These are phyloP conservation scores for Orthosia cruda DNA, from an alignment of 2,888 invertebrate species.

Conservation along the genomic window DNA sequence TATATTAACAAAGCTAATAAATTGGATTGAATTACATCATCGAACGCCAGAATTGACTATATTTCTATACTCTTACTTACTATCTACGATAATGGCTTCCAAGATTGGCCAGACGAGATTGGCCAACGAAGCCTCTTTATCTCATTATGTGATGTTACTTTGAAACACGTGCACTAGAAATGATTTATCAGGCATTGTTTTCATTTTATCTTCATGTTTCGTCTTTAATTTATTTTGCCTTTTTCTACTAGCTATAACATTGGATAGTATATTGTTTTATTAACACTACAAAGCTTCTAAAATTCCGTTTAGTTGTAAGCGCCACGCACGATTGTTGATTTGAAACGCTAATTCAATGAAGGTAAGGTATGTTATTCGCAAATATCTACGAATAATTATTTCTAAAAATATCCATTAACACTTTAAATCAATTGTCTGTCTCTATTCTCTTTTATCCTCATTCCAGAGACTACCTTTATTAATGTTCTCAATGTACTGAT, in stretches of 20 bases:
- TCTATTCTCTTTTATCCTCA: neutral
- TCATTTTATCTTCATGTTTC: constrained; percentile 26
- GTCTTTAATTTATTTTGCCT: neutral
- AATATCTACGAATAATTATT: neutral
- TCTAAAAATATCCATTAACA: neutral
- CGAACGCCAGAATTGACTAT: constrained; percentile 8
- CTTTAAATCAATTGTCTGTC: neutral
- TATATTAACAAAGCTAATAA: constrained; percentile 9
- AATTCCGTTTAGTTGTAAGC: neutral
- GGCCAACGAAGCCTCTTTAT: constrained; percentile 43
- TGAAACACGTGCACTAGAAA: constrained; percentile 28
- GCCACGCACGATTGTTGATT: constrained; percentile 23
- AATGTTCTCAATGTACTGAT: neutral
- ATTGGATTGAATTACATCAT: constrained; percentile 16
- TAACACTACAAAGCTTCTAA: neutral
- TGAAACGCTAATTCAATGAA: constrained; percentile 9
- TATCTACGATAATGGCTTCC: constrained; percentile 42
- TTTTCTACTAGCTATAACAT: constrained; percentile 1
- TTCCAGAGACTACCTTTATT: neutral
- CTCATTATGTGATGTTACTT: constrained; percentile 43
- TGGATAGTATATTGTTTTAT: neutral
- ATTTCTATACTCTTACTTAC: constrained; percentile 24
- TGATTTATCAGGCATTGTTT: constrained; percentile 47
- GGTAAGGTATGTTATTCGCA: neutral
- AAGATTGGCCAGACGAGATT: constrained; percentile 47